Conservation (phyloP, 2,888 invertebrate genomes). For the Melanostoma scalare region DNA sequence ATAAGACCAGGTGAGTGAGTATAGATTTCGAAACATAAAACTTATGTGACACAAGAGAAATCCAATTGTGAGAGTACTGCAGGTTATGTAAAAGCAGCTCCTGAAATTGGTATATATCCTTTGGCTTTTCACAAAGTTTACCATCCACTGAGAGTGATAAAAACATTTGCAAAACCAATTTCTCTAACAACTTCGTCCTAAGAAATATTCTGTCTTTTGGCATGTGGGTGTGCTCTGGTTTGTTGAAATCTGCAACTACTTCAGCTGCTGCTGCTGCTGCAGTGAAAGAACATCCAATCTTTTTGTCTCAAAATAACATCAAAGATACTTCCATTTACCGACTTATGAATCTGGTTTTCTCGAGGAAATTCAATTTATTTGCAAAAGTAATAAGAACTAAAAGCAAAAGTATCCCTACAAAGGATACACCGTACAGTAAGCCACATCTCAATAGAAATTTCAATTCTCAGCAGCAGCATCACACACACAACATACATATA, state of each 20-base stretch:
- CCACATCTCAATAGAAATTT: too few species aligned
- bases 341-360: conserved; percentile 38
- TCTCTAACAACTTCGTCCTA: conserved; percentile 23
- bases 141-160: conserved; percentile 4
- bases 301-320: conserved; percentile 39
- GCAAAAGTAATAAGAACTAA: conserved; percentile 29
- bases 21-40: too few species aligned
- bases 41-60: too few species aligned
- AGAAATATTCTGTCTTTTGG: neutral
- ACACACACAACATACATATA: conserved; percentile 6
- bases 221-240: neutral
- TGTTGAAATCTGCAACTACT: conserved; percentile 13
- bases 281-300: conserved; percentile 11
- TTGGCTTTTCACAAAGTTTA: neutral
- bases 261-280: conserved; percentile 2
- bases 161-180: conserved; percentile 34
- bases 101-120: too few species aligned
- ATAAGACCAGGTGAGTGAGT: too few species aligned
- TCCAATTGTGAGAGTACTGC: too few species aligned
- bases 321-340: conserved; percentile 36
- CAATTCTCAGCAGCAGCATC: conserved; percentile 5
- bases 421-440: neutral
- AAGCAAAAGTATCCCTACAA: conserved; percentile 30
- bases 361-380: conserved; percentile 37
- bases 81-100: too few species aligned